Evolutionary conservation across 2,113 vertebrate genomes (phyloP), one percentile per base, ranked within the genome.

Genomic region (Chlamydotis undulata): DNA sequence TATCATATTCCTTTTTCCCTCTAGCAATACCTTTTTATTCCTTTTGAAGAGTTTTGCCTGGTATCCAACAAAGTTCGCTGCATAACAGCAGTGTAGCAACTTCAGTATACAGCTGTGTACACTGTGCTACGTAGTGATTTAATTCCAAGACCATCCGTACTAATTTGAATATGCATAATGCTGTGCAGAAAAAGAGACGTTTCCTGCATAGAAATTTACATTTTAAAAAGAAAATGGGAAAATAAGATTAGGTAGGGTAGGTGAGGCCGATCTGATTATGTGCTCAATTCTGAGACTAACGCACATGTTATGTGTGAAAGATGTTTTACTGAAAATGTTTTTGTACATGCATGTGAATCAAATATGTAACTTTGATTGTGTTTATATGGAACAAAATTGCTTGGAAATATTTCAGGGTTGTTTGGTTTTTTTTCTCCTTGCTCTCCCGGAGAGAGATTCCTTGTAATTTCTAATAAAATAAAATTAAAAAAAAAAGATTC

Each of bases 41-140:
- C 35, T 78, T 96, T 94, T 95, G 87, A 96, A 94, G 92, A 95
- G 50, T 91, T 92, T 64, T 82, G 59, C 80, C 83, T 87, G 77
- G 11, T 83, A 74, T 77, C 80, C 69, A 68, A 4, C 68, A 19
- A 90, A 83, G 68, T 86, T 75, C 6, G 1, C 69, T 82, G 4
- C 56, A 33, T 56, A 89, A 74, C 2, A 16, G n/a, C 57, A 69
- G 41, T 9, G n/a, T 77, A 78, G 86, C 60, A 78, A 43, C 56
- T 74, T 83, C 1, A 6, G 50, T 18, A 12, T 70, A 31, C 57
- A 69, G 75, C 70, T 93, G 39, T 76, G 11, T 47, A 69, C 50
- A 11, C 41, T 31, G 4, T 7, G 24, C 73, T 89, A 53, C 79
- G 25, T 83, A 57, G 39, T 56, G 76, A 64, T 89, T 93, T 89